These are phyloP conservation scores for Rhinoderma darwinii DNA, from an alignment of 2,113 vertebrate genomes.

Conservation along the genomic window DNA sequence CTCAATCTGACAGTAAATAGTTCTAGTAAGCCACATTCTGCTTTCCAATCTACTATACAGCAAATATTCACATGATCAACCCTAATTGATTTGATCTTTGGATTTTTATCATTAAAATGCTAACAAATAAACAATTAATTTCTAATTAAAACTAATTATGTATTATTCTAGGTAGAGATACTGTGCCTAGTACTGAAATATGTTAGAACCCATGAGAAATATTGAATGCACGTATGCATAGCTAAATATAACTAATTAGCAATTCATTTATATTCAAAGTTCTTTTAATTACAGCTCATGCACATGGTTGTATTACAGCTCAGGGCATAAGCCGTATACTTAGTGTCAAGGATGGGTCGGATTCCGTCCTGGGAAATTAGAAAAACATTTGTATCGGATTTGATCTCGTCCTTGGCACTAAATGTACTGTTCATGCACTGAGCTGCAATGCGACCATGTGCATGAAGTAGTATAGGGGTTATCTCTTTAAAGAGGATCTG, in stretches of 20 bases:
- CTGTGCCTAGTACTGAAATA: neutral
- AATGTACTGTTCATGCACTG: too few relatives aligned
- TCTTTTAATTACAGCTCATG: neutral
- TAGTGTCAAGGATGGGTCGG: neutral
- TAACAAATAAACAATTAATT: neutral
- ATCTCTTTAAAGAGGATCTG: too few relatives aligned
- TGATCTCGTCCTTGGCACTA: too few relatives aligned
- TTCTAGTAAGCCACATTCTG: constrained; percentile 22
- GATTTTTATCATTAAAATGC: neutral
- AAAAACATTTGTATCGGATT: too few relatives aligned
- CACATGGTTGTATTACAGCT: neutral
- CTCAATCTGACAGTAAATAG: constrained; percentile 28
- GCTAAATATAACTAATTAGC: neutral
- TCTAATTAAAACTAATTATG: constrained; percentile 14
- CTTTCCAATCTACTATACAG: constrained; percentile 18
- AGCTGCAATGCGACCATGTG: too few relatives aligned
- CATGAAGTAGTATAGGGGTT: too few relatives aligned
- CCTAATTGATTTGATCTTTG: constrained; percentile 24
- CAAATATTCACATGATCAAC: constrained; percentile 31
- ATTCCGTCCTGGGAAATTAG: neutral
- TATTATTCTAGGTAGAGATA: neutral
- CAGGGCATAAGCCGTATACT: neutral
- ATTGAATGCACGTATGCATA: neutral
- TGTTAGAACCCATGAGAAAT: neutral
- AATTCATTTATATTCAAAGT: neutral